These are phyloP conservation scores for Cristatella mucedo DNA, from an alignment of 2,888 invertebrate genomes.

Conservation along the genomic window DNA sequence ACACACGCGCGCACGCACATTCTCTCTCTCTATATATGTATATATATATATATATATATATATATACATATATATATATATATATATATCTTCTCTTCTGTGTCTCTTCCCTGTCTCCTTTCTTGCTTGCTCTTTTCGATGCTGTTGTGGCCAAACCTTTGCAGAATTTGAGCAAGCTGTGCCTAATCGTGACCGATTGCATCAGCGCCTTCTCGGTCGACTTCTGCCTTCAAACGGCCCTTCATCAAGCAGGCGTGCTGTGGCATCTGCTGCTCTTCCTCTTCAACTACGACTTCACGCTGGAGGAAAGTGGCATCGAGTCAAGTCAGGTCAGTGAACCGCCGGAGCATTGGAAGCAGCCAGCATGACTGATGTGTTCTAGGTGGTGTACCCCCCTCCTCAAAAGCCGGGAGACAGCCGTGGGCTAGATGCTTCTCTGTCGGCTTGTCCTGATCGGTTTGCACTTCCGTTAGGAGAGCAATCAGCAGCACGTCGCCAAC, in stretches of 20 bases:
- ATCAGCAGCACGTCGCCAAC: slow-evolving; percentile 65
- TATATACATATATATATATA: too few relatives aligned
- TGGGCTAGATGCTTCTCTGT: too few relatives aligned
- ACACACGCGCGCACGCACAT: too few relatives aligned
- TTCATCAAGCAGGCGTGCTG: slow-evolving; percentile 52
- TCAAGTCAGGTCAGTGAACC: slow-evolving; percentile 59
- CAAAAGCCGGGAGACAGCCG: too few relatives aligned
- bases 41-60: too few relatives aligned
- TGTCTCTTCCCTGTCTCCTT: not conserved
- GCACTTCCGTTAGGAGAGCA: too few relatives aligned
- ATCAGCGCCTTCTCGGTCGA: slow-evolving; percentile 72
- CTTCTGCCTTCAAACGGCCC: slow-evolving; percentile 57
- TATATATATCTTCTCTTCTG: too few relatives aligned
- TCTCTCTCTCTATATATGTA: too few relatives aligned
- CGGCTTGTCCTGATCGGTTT: too few relatives aligned
- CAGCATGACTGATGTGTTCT: slow-evolving; percentile 3
- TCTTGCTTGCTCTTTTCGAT: not conserved
- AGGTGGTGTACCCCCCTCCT: too few relatives aligned
- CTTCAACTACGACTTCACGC: slow-evolving; percentile 88
- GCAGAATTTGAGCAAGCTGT: slow-evolving; percentile 58
- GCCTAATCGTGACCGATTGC: slow-evolving; percentile 75
- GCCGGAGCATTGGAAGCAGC: not conserved
- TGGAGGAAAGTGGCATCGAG: slow-evolving; percentile 86
- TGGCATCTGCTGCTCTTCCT: slow-evolving; percentile 78
- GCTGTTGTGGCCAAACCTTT: slow-evolving; percentile 13